Conservation (phyloP, 1,140 invertebrate species). For the Hypsibius dujardini region DNA sequence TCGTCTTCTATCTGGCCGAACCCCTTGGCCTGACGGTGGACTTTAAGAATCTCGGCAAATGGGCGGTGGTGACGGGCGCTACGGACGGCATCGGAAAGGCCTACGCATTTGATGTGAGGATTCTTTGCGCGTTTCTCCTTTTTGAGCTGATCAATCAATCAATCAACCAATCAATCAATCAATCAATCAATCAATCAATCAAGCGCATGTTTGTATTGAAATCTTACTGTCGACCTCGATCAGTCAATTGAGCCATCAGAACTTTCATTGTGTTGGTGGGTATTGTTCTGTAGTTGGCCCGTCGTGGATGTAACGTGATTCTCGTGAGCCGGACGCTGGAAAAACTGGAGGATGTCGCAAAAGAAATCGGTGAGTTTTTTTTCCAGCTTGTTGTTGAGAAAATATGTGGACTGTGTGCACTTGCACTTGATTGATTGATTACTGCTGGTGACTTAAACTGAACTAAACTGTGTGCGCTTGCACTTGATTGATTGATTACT, state of each 20-base stretch:
- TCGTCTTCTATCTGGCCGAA: not conserved
- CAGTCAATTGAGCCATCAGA: no score
- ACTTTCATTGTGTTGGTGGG: slow-evolving; percentile 22
- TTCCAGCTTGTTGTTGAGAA: no score
- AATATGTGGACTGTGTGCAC: no score
- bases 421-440: slow-evolving; percentile 20
- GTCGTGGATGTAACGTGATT: slow-evolving; percentile 61
- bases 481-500: no score
- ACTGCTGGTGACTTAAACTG: slow-evolving; percentile 39
- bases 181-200: no score
- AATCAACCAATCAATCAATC: no score
- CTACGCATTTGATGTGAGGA: slow-evolving; percentile 51
- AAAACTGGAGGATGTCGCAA: slow-evolving; percentile 60
- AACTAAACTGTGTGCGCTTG: no score
- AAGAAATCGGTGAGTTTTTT: slow-evolving; percentile 50
- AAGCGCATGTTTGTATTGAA: no score
- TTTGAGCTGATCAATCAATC: no score
- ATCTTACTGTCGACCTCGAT: no score
- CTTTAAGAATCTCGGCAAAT: slow-evolving; percentile 1
- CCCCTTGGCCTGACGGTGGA: not conserved
- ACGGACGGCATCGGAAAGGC: slow-evolving; percentile 84
- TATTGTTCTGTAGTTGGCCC: slow-evolving; percentile 46
- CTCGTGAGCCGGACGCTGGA: slow-evolving; percentile 63
- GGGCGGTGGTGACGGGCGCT: slow-evolving; percentile 59
- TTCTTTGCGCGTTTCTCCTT: no score